A percentile compares a stretch with the other conserved stretches of the same genome.
Evolutionary conservation across 2,888 invertebrate species (phyloP).

Genomic region (Eupithecia abbreviata): DNA sequence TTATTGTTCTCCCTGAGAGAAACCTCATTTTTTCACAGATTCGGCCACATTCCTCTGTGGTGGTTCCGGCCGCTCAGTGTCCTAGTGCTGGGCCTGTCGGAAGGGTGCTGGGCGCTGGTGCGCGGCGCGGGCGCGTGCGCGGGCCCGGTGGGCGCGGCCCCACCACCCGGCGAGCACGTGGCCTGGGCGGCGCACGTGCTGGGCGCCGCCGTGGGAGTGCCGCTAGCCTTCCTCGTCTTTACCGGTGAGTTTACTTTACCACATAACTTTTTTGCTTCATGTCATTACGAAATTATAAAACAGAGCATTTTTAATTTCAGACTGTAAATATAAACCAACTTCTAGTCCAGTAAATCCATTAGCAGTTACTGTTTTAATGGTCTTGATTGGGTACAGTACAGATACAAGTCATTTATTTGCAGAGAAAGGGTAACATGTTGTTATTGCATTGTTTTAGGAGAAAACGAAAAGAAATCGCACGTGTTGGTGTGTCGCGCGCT

Average conservation of each 20-base stretch:
- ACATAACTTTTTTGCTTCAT: neutral
- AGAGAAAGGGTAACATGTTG: too few relatives aligned
- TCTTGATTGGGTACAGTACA: too few relatives aligned
- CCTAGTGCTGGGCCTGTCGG: constrained; percentile 85
- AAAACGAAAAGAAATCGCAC: constrained; percentile 58
- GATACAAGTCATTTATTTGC: too few relatives aligned
- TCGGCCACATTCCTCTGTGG: constrained; percentile 76
- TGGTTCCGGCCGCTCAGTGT: constrained; percentile 85
- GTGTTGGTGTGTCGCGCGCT: constrained; percentile 56
- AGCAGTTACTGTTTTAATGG: neutral
- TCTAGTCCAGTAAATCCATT: neutral
- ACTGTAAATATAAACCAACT: neutral
- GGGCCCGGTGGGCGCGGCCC: constrained; percentile 39
- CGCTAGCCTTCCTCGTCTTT: constrained; percentile 85
- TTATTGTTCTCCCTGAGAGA: neutral
- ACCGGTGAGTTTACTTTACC: constrained; percentile 56
- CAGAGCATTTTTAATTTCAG: neutral
- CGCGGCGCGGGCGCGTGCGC: constrained; percentile 40
- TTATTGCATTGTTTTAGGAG: constrained; percentile 58
- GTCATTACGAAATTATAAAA: neutral
- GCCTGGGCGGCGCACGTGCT: constrained; percentile 89
- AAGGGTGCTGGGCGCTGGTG: constrained; percentile 77
- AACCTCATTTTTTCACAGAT: constrained; percentile 51
- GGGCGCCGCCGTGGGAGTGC: constrained; percentile 87
- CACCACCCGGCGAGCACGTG: constrained; percentile 63